These are phyloP conservation scores for Theropithecus gelada DNA, from an alignment of 2,113 vertebrate species.

Conservation along the genomic window DNA sequence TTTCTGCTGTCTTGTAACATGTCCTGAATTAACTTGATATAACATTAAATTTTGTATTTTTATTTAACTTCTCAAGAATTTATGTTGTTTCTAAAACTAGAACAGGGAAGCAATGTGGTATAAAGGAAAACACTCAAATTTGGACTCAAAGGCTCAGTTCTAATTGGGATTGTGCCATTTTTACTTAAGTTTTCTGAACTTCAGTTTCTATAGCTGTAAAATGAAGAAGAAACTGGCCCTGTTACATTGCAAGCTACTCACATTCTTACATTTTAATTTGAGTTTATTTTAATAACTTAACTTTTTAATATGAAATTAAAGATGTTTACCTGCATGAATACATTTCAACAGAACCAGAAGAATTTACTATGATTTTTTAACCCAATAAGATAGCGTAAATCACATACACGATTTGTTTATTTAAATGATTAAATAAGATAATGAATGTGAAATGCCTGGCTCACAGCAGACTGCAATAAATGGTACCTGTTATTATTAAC, in stretches of 20 bases:
- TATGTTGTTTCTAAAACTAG: conserved; percentile 17
- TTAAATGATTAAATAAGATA: conserved; percentile 5
- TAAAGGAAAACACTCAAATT: background rate
- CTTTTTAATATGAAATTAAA: conserved; percentile 9
- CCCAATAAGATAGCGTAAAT: conserved; percentile 5
- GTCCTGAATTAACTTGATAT: background rate
- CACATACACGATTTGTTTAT: background rate
- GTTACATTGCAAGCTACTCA: background rate
- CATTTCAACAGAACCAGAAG: background rate
- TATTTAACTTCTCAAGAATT: conserved; percentile 24
- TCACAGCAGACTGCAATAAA: background rate
- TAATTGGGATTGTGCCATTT: background rate
- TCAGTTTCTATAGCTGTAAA: background rate
- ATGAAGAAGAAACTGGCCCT: background rate
- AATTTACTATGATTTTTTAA: background rate
- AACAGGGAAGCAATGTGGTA: background rate
- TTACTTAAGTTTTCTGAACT: background rate
- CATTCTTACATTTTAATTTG: background rate
- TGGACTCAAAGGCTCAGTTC: conserved; percentile 1
- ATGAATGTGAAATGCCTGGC: background rate
- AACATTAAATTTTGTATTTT: conserved; percentile 7
- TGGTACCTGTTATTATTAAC: background rate
- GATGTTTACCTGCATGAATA: background rate
- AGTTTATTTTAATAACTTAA: conserved; percentile 33
- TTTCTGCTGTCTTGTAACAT: background rate